Evolutionary conservation across 2,888 invertebrate species (phyloP).

Genomic region (Osmoderma eremita): DNA sequence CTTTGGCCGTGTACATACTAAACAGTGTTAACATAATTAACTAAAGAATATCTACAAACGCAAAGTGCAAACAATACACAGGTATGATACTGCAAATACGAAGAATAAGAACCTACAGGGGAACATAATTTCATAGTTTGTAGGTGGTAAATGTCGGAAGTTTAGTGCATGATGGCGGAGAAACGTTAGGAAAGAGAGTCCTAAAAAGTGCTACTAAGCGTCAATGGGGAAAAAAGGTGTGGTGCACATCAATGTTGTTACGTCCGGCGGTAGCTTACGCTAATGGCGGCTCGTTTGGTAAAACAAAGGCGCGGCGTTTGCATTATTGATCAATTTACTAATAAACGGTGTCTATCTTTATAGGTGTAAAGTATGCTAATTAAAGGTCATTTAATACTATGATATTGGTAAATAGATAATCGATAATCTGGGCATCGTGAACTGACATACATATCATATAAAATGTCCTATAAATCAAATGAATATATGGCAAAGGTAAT

Average conservation of each 20-base stretch:
- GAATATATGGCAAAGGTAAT: no score
- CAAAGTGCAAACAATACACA: no score
- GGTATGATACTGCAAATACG: no score
- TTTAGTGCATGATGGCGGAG: slow-evolving; percentile 3
- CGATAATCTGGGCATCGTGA: no score
- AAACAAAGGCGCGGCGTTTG: slow-evolving; percentile 35
- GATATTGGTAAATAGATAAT: no score
- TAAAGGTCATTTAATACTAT: slow-evolving; percentile 7
- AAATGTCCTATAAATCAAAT: no score
- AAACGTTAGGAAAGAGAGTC: not conserved
- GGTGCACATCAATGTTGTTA: slow-evolving; percentile 16
- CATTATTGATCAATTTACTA: slow-evolving; percentile 33
- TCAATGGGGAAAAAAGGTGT: slow-evolving; percentile 22
- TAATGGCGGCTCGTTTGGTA: slow-evolving; percentile 20
- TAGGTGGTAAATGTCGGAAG: slow-evolving; percentile 1
- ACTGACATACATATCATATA: no score
- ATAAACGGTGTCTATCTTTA: not conserved
- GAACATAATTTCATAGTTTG: not conserved
- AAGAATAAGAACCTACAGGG: not conserved
- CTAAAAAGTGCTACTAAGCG: slow-evolving; percentile 1
- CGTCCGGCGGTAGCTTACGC: slow-evolving; percentile 8
- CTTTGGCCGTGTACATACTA: no score
- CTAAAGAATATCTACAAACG: no score
- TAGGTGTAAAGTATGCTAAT: slow-evolving; percentile 4
- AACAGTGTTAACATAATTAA: no score